Base-by-base conservation (phyloP, 2,888 invertebrate genomes). In the Acanthosoma haemorrhoidale region DNA sequence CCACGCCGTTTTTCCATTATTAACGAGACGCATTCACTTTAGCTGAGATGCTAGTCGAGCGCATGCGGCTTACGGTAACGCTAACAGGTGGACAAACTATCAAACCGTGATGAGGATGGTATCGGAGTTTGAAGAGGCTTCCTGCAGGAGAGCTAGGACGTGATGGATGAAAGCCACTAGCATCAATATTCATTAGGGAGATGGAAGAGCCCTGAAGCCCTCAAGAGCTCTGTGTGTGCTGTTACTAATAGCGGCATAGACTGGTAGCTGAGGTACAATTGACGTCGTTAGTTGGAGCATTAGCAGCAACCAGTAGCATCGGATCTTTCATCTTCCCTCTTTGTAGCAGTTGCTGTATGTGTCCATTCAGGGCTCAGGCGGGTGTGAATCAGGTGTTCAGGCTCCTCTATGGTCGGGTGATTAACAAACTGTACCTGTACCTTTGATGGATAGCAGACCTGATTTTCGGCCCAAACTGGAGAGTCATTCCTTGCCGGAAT, bases 161-260 rank as follows among this genome's bases (percentile, higher is more conserved):
- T 61, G 61, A 61, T 61, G 61, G 61, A 61, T 61, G 36, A 21
- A 18, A 34, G 61, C 6, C 13, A 21, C 21, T 21, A 38, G 36
- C 61, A 61, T 61, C 36, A 61, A 61, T 61, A 61, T 61, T 61
- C 61, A 61, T 61, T 61, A 61, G 34, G 32, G 61, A 36, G 8
- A 25, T 51, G 29, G 25, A 51, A 51, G 51, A 43, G 51, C 9
- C 4, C n/a, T n/a, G n/a, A 25, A n/a, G n/a, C n/a, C n/a, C n/a
- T n/a, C n/a, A n/a, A n/a, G n/a, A n/a, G n/a, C n/a, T n/a, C n/a
- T n/a, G n/a, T n/a, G n/a, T n/a, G n/a, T n/a, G n/a, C n/a, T n/a
- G n/a, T n/a, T n/a, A n/a, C n/a, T n/a, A n/a, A n/a, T 51, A 51
- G 51, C 25, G 29, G 51, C 25, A 18, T 21, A n/a, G 13, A 25